A percentile compares a stretch with the other conserved stretches of the same genome.
Evolutionary conservation across 1,140 invertebrate species (phyloP).

Genomic region (Daktulosphaira vitifoliae): DNA sequence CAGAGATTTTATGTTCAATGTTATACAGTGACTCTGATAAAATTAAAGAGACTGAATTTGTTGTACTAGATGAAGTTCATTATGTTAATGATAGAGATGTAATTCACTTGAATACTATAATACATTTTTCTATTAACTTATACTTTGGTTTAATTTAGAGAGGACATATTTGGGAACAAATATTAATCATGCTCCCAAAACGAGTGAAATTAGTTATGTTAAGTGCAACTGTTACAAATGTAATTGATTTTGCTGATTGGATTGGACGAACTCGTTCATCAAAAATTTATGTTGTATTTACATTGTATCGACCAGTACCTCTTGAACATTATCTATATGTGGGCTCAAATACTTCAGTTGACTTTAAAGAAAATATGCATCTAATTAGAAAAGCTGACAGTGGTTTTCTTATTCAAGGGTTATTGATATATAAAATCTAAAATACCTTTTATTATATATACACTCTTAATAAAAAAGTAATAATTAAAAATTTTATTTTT

Average conservation of each 20-base stretch:
- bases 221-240: conserved; percentile 96
- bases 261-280: conserved; percentile 85
- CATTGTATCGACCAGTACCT: conserved; percentile 86
- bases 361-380: conserved; percentile 61
- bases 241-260: conserved; percentile 94
- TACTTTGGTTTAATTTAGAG: conserved; percentile 48
- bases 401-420: conserved; percentile 60
- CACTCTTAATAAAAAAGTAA: no score
- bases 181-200: conserved; percentile 85
- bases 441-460: no score
- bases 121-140: neutral
- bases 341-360: conserved; percentile 67
- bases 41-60: conserved; percentile 92
- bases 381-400: conserved; percentile 71
- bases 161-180: conserved; percentile 99
- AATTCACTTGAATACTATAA: conserved; percentile 35
- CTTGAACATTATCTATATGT: conserved; percentile 90
- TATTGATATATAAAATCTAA: no score
- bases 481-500: conserved; percentile 15
- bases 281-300: conserved; percentile 93
- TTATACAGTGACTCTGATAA: conserved; percentile 59
- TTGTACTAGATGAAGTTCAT: conserved; percentile 99
- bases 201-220: conserved; percentile 95
- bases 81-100: conserved; percentile 97
- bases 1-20: conserved; percentile 82